Evolutionary conservation across 2,888 invertebrate species (phyloP).

Genomic region (Apotomis betuletana): DNA sequence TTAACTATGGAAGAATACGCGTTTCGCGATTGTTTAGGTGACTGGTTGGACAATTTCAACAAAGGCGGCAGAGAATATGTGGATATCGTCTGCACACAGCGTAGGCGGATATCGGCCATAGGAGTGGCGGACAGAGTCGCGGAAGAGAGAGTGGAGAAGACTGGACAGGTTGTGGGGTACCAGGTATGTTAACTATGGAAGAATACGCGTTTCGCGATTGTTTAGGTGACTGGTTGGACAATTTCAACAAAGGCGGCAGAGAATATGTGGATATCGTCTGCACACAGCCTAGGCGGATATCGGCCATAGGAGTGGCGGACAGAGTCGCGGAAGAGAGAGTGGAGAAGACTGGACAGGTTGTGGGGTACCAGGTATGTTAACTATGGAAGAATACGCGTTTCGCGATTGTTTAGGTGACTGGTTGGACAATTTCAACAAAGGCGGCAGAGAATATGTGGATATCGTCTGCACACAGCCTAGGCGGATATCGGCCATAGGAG

Average conservation of each 20-base stretch:
- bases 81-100: slow-evolving; percentile 96
- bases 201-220: no score
- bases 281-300: slow-evolving; percentile 95
- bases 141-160: slow-evolving; percentile 90
- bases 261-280: slow-evolving; percentile 93
- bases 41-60: slow-evolving; percentile 87
- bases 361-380: no score
- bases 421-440: slow-evolving; percentile 75
- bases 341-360: slow-evolving; percentile 90
- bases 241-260: slow-evolving; percentile 76
- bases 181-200: slow-evolving; percentile 62
- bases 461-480: slow-evolving; percentile 97
- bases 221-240: slow-evolving; percentile 91
- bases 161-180: slow-evolving; percentile 90
- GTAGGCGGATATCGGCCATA: slow-evolving; percentile 94
- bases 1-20: no score
- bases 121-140: slow-evolving; percentile 96
- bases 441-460: slow-evolving; percentile 86
- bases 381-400: no score
- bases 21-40: slow-evolving; percentile 82
- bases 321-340: slow-evolving; percentile 93
- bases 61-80: slow-evolving; percentile 84
- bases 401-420: no score
- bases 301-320: slow-evolving; percentile 96
- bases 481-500: slow-evolving; percentile 94